Evolutionary conservation across 2,888 invertebrate species (phyloP), one percentile per base, ranked within the genome.

Genomic region (Ectemnius cavifrons): DNA sequence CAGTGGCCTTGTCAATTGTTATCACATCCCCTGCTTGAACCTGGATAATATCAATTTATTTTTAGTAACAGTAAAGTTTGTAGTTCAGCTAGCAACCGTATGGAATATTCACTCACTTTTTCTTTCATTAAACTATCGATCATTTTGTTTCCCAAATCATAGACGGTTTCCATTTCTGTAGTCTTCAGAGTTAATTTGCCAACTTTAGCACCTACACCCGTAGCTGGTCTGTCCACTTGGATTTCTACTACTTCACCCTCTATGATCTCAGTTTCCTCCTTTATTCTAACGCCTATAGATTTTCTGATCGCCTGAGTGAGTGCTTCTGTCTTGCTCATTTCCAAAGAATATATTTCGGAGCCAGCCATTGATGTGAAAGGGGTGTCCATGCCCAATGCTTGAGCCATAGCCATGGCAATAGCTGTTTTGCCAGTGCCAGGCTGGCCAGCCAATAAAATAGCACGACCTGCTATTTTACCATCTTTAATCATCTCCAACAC

Each of bases 151-250:
- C 99, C 99, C 89, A 99, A 93, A 91, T 99, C 99, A 89, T 99
- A 99, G 79, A 99, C 96, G 0, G 99, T 99, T 91, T 99, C 99
- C 99, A 99, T 99, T 91, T 99, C 99, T 0, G 99, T 99, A 0
- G 99, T 99, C 92, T 99, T 99, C 60, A 99, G 92, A 0, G 99
- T 99, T 47, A 99, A 92, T 86, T 99, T 97, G 1, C 99, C 99
- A 59, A 97, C 95, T 90, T 97, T 94, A 0, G 96, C 95, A 0
- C 97, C 97, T 14, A 95, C 94, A 23, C 97, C 98, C 0, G 97
- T 96, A 0, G 97, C 98, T 0, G 98, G 98, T 20, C 98, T 93
- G 88, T 99, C 99, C 37, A 99, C 96, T 90, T 98, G 97, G 60
- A 99, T 95, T 86, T 99, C 98, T 0, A 99, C 98, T 0, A 99